Conservation (phyloP, 2,888 invertebrate genomes). For the Cheilosia impressa region DNA sequence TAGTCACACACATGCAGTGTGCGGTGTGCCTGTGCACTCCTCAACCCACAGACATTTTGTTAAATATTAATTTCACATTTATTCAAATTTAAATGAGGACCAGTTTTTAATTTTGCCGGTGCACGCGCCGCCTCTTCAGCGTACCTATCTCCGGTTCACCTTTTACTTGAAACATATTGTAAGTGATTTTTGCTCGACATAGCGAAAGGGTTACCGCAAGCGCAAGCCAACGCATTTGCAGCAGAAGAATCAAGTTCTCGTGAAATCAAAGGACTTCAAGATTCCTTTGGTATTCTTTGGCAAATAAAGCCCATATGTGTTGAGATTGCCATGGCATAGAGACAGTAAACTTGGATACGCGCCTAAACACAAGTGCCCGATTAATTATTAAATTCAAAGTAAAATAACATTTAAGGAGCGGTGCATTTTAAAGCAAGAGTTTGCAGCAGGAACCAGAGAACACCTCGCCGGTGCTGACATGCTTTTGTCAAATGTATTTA, state of each 20-base stretch:
- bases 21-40: too few relatives aligned
- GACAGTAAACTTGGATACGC: slow-evolving; percentile 54
- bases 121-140: slow-evolving; percentile 68
- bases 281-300: slow-evolving; percentile 65
- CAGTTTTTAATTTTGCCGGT: slow-evolving; percentile 62
- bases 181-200: slow-evolving; percentile 55
- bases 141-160: slow-evolving; percentile 37
- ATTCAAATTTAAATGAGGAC: slow-evolving; percentile 72
- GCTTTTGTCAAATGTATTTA: slow-evolving; percentile 22
- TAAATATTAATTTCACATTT: slow-evolving; percentile 70
- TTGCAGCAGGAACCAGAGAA: slow-evolving; percentile 13
- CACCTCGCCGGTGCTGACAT: neutral
- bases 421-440: slow-evolving; percentile 51
- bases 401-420: slow-evolving; percentile 61
- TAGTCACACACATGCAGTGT: slow-evolving; percentile 14
- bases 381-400: slow-evolving; percentile 67
- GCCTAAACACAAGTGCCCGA: slow-evolving; percentile 50
- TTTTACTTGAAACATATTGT: slow-evolving; percentile 66
- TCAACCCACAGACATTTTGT: neutral
- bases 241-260: slow-evolving; percentile 57
- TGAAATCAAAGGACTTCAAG: slow-evolving; percentile 63
- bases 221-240: slow-evolving; percentile 23
- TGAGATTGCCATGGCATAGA: slow-evolving; percentile 9
- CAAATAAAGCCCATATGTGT: neutral
- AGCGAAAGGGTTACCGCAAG: slow-evolving; percentile 32